Base-by-base conservation (phyloP, 2,113 vertebrate species). In the Bucco capensis region DNA sequence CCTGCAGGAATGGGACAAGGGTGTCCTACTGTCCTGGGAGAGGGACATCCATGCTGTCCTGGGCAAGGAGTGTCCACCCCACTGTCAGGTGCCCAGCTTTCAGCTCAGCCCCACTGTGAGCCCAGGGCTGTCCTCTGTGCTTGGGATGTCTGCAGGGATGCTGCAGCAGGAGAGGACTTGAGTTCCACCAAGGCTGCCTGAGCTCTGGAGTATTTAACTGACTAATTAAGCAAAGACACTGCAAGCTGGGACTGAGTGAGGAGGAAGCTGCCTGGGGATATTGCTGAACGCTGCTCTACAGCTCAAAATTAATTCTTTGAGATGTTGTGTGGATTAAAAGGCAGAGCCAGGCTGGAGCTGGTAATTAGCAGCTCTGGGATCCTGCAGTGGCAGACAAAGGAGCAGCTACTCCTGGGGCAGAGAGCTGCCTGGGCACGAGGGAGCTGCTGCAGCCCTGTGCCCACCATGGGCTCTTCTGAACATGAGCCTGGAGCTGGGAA, bases 361-460 rank as follows among this genome's bases (percentile, higher is more conserved):
- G 67, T 77, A 77, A 89, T 92, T 77, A 92, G 88, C 70, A 92
- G 72, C 86, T 74, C 50, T 72, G 86, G 83, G 92, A 72, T 51
- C 3, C 38, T 17, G 38, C 58, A 25, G 44, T 23, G 10, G 3
- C 71, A 74, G 40, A 44, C 30, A 8, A 33, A 2, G 18, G 25
- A 71, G 61, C 65, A 44, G 71, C 23, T 19, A 1, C 38, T 92
- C 42, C 66, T 19, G 50, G 21, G 35, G 23, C 10, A 31, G 28
- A n/a, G 37, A n/a, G 12, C 38, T 42, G 24, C 40, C 38, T 5
- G 23, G 50, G 25, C 19, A 66, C 38, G 40, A 7, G 8, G 40
- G 46, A 21, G 35, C 1, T 1, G 2, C 3, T 5, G 19, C 28
- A 10, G 10, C 4, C 4, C 1, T 6, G 14, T 38, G 19, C 44